Evolutionary conservation across 2,797 vertebrate genomes (phyloP).

Genomic region (Rallus crepitans): DNA sequence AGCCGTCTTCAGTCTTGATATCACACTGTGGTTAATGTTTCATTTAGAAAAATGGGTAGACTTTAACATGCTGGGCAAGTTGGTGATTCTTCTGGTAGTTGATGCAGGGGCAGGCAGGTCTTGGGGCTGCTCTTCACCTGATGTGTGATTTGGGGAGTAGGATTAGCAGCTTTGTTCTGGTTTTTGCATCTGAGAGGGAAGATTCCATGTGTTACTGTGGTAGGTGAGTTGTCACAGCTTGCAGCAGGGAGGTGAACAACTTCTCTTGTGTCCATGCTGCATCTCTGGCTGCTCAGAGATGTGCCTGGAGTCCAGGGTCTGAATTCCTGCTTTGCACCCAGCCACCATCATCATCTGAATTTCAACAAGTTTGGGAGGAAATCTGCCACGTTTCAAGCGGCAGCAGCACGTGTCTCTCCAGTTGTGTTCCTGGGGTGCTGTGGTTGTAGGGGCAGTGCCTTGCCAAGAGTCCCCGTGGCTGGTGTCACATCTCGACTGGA

Average conservation of each 20-base stretch:
- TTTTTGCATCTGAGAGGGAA: background rate
- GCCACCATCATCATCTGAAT: rapidly evolving
- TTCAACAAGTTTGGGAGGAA: background rate
- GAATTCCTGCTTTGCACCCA: background rate
- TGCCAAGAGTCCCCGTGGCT: background rate
- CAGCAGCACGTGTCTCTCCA: background rate
- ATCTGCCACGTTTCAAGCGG: background rate
- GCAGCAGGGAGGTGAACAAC: background rate
- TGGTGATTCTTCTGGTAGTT: background rate
- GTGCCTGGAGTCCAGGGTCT: background rate
- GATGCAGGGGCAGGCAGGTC: background rate
- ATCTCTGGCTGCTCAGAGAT: background rate
- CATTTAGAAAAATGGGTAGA: background rate
- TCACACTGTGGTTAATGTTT: background rate
- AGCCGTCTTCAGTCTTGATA: background rate
- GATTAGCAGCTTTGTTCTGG: background rate
- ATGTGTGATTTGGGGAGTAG: background rate
- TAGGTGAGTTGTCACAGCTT: background rate
- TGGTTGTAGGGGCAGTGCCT: background rate
- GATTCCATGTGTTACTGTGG: background rate
- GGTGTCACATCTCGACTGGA: constrained; percentile 2
- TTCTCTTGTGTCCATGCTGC: background rate
- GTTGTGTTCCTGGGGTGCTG: background rate
- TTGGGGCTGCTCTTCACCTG: background rate
- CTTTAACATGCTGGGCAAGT: background rate